Conservation (phyloP, 2,888 invertebrate genomes). For the Leucoma salicis region DNA sequence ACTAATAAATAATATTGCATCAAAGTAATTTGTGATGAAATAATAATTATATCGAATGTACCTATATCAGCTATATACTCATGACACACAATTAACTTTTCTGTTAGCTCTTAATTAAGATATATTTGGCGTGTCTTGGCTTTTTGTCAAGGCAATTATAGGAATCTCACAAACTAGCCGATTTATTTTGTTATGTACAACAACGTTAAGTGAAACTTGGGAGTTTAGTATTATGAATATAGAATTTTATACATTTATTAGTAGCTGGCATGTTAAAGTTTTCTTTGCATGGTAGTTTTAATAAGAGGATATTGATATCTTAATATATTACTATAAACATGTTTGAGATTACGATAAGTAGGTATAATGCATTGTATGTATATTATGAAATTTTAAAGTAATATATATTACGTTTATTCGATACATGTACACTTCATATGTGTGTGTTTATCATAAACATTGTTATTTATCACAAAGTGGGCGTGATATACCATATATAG, state of each 20-base stretch:
- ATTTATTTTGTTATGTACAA: constrained; percentile 50
- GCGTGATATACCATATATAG: constrained; percentile 63
- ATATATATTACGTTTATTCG: constrained; percentile 50
- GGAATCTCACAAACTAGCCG: constrained; percentile 53
- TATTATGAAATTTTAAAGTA: constrained; percentile 62
- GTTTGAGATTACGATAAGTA: constrained; percentile 52
- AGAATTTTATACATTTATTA: constrained; percentile 65
- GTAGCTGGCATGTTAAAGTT: constrained; percentile 63
- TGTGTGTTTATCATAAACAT: constrained; percentile 51
- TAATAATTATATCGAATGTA: neutral
- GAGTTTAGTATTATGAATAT: constrained; percentile 64
- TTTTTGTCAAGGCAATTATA: constrained; percentile 40
- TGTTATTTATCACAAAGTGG: constrained; percentile 61
- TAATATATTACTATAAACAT: constrained; percentile 60
- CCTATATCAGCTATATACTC: constrained; percentile 33
- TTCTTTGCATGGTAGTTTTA: constrained; percentile 72
- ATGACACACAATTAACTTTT: constrained; percentile 38
- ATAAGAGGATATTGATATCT: constrained; percentile 55
- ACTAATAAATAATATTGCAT: constrained; percentile 12
- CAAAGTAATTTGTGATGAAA: constrained; percentile 5
- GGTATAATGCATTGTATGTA: constrained; percentile 59
- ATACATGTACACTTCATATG: constrained; percentile 39
- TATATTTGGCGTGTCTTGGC: constrained; percentile 33
- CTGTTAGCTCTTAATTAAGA: constrained; percentile 24
- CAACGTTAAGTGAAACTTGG: constrained; percentile 49